phyloP scores from a whole-genome alignment of 2,888 invertebrate species.

The Drosophila quasianomalipes region DNA sequence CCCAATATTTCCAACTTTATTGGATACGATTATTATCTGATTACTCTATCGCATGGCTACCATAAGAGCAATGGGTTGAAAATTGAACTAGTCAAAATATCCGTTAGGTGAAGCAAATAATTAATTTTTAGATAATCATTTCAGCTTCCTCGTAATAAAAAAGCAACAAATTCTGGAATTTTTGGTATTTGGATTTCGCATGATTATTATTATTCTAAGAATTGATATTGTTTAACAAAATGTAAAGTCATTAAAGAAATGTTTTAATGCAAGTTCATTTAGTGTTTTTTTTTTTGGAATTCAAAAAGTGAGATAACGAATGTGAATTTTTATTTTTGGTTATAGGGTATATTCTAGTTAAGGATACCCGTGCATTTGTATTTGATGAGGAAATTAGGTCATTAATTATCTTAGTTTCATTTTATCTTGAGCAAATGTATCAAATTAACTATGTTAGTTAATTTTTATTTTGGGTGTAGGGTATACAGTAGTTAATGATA shows the following conservation, averaged over 20 bases:
- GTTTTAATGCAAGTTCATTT: not conserved
- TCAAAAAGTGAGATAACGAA: not conserved
- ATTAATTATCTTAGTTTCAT: not conserved
- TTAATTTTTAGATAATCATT: not conserved
- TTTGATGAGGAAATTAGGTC: not conserved
- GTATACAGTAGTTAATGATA: not conserved
- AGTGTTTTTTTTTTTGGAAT: not conserved
- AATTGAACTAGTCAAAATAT: not conserved
- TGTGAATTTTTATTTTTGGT: not conserved
- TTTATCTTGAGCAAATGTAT: not conserved
- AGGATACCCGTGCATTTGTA: not conserved
- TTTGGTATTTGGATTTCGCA: not conserved
- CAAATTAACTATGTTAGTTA: not conserved
- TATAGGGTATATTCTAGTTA: not conserved
- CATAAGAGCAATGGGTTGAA: not conserved
- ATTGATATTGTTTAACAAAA: not conserved
- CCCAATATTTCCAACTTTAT: not conserved
- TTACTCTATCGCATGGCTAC: not conserved
- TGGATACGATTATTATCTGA: not conserved
- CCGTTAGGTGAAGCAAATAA: not conserved
- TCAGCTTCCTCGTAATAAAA: not conserved
- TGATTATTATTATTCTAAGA: not conserved
- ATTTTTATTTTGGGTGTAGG: not conserved
- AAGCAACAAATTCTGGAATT: not conserved
- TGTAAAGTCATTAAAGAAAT: not conserved